These are phyloP conservation scores for Spilarctia lutea DNA, from an alignment of 2,888 invertebrate species.

Conservation along the genomic window DNA sequence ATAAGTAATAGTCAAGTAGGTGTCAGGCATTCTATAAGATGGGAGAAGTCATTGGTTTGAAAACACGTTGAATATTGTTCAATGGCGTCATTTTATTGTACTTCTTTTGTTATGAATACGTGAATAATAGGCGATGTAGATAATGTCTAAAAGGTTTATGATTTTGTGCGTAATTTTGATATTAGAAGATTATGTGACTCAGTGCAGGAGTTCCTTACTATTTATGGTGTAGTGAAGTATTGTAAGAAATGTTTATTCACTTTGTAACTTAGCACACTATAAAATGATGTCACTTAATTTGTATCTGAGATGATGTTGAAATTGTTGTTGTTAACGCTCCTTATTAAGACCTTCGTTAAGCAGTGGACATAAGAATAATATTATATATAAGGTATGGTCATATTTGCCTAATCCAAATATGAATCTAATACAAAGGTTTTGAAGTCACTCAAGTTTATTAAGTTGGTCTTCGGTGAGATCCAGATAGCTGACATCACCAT, in stretches of 20 bases:
- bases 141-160: neutral
- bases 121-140: slow-evolving; percentile 16
- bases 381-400: too few relatives aligned
- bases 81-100: slow-evolving; percentile 47
- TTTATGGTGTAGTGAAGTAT: neutral
- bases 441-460: too few relatives aligned
- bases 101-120: slow-evolving; percentile 40
- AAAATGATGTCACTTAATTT: neutral
- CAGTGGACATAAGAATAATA: too few relatives aligned
- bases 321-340: neutral
- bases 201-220: neutral
- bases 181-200: neutral
- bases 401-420: too few relatives aligned
- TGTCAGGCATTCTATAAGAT: slow-evolving; percentile 64
- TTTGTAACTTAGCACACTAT: neutral
- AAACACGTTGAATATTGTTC: slow-evolving; percentile 60
- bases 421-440: too few relatives aligned
- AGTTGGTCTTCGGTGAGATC: too few relatives aligned
- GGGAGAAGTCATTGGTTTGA: slow-evolving; percentile 61
- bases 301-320: neutral
- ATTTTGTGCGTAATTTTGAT: neutral
- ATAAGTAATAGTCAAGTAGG: slow-evolving; percentile 56
- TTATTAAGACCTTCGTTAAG: too few relatives aligned
- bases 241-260: neutral
- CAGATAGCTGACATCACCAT: too few relatives aligned